These are phyloP conservation scores for Dermochelys coriacea DNA, from an alignment of 2,797 vertebrate genomes.

Conservation along the genomic window DNA sequence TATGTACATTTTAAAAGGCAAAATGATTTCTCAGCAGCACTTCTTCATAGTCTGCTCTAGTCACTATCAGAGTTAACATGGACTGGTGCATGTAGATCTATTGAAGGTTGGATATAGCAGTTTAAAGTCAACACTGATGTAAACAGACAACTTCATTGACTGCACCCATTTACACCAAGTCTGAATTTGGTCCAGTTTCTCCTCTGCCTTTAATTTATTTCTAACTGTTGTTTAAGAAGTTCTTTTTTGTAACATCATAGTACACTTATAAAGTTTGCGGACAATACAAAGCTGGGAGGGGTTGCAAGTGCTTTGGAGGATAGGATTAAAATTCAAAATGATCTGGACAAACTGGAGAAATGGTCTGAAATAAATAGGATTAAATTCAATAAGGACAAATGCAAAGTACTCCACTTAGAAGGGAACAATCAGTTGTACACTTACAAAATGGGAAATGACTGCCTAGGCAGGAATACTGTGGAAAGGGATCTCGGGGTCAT, in stretches of 20 bases:
- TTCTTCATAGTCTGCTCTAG: not conserved
- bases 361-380: too few relatives aligned
- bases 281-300: too few relatives aligned
- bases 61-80: not conserved
- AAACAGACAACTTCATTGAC: not conserved
- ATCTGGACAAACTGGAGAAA: too few relatives aligned
- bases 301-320: too few relatives aligned
- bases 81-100: not conserved
- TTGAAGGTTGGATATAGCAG: not conserved
- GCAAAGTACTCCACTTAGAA: too few relatives aligned
- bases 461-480: too few relatives aligned
- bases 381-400: too few relatives aligned
- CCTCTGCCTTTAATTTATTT: not conserved
- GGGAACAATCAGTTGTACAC: too few relatives aligned
- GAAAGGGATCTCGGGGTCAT: too few relatives aligned
- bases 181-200: not conserved
- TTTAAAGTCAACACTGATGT: fast-evolving
- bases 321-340: too few relatives aligned
- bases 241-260: not conserved
- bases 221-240: not conserved
- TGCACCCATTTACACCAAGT: not conserved
- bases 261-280: too few relatives aligned
- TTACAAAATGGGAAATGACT: too few relatives aligned
- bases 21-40: not conserved
- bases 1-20: not conserved